Conservation (phyloP, 92 coral and sea anemone genomes). For the Micromussa lordhowensis region DNA sequence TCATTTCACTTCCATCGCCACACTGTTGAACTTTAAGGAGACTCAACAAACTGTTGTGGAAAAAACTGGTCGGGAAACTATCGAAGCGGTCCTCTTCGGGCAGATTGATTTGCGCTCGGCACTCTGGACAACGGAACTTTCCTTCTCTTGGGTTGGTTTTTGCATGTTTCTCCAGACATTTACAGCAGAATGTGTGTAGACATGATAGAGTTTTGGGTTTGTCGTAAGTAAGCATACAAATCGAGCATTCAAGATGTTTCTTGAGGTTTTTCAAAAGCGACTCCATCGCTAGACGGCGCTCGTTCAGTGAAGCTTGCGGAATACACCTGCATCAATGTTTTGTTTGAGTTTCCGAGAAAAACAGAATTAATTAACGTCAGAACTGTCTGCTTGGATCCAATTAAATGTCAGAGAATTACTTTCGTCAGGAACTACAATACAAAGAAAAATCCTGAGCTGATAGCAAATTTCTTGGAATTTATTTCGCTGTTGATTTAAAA, state of each 20-base stretch:
- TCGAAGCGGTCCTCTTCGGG: neutral
- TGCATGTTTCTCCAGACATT: neutral
- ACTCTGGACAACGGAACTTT: neutral
- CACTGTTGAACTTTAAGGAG: neutral
- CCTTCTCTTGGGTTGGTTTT: neutral
- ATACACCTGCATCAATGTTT: neutral
- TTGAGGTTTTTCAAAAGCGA: neutral
- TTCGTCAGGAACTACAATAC: too few relatives aligned
- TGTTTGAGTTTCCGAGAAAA: neutral
- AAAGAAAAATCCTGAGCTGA: too few relatives aligned
- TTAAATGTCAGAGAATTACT: neutral
- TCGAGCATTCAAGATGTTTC: neutral
- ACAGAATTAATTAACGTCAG: neutral
- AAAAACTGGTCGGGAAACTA: neutral
- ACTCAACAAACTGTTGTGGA: neutral
- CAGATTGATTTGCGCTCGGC: neutral
- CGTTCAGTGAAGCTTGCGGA: too few relatives aligned
- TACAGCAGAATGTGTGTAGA: constrained; percentile 5
- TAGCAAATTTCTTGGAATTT: too few relatives aligned
- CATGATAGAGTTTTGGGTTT: constrained; percentile 3
- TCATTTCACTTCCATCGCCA: neutral
- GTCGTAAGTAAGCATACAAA: neutral
- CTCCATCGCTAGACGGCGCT: neutral
- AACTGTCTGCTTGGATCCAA: neutral
- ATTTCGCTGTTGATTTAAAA: too few relatives aligned